Evolutionary conservation across 2,888 invertebrate genomes (phyloP).

Genomic region (Morpho achilles): DNA sequence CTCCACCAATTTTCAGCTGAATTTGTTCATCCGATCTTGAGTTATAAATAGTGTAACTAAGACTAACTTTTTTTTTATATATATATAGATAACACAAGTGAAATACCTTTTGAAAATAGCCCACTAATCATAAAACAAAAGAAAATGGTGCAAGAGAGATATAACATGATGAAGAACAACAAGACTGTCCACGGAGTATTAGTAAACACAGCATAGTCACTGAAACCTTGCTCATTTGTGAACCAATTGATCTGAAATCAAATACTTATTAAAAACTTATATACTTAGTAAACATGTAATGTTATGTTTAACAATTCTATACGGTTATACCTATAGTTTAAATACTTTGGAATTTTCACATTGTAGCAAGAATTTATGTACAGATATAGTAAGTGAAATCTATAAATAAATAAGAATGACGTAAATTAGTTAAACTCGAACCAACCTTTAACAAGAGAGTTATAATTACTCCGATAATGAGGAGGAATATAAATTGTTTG

Average conservation of each 20-base stretch:
- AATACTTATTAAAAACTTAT: neutral
- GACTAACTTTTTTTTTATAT: no score
- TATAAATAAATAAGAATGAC: no score
- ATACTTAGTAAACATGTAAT: no score
- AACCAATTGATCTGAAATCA: slow-evolving; percentile 74
- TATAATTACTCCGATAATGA: slow-evolving; percentile 79
- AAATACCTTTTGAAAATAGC: slow-evolving; percentile 86
- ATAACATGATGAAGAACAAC: slow-evolving; percentile 85
- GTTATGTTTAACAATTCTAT: no score
- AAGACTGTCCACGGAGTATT: slow-evolving; percentile 83
- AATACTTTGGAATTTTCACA: no score
- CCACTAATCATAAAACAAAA: slow-evolving; percentile 90
- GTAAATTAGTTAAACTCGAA: neutral
- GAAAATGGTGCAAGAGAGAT: slow-evolving; percentile 83
- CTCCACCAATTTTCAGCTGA: no score
- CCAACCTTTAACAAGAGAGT: slow-evolving; percentile 79
- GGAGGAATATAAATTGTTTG: slow-evolving; percentile 84
- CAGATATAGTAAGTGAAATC: no score
- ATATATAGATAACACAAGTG: no score
- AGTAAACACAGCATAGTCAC: slow-evolving; percentile 82
- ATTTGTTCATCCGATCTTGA: no score
- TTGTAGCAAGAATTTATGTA: no score
- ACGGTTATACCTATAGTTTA: no score
- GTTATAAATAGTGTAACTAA: no score
- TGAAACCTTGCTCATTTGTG: slow-evolving; percentile 61